Conservation (phyloP, 2,888 invertebrate species). For the Amblyjoppa fuscipennis region DNA sequence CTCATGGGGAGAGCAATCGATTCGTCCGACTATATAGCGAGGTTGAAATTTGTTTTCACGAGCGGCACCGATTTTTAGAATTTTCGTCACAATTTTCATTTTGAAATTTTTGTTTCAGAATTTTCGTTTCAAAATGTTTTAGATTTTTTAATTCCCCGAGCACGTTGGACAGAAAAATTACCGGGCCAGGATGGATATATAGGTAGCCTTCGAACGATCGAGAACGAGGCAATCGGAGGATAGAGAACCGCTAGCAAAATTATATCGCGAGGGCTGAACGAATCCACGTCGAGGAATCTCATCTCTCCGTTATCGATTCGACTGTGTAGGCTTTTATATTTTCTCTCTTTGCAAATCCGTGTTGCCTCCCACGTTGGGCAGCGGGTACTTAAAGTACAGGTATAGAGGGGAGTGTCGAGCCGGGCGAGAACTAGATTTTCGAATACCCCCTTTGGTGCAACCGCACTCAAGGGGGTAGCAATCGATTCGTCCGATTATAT, state of each 20-base stretch:
- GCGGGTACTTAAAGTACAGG: background rate
- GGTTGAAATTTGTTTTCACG: no score
- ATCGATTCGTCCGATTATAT: background rate
- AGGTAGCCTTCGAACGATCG: conserved; percentile 8
- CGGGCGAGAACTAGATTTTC: background rate
- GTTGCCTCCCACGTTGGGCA: background rate
- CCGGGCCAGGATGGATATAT: background rate
- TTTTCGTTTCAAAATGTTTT: no score
- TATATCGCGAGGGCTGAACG: conserved; percentile 18
- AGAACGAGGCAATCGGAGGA: background rate
- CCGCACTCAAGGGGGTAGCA: background rate
- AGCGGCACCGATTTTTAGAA: no score
- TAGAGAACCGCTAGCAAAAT: background rate
- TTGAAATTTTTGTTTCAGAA: no score
- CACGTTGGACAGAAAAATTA: background rate
- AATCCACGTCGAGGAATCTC: conserved; percentile 29
- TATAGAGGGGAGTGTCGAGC: background rate
- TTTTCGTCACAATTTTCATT: no score
- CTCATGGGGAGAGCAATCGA: no score
- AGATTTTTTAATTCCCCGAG: background rate
- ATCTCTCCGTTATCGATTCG: conserved; percentile 40
- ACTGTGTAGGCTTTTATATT: background rate
- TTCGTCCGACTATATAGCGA: no score
- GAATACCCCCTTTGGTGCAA: background rate
- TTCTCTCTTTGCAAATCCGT: background rate